Evolutionary conservation across 2,113 vertebrate species (phyloP).

Genomic region (Podarcis cretensis): DNA sequence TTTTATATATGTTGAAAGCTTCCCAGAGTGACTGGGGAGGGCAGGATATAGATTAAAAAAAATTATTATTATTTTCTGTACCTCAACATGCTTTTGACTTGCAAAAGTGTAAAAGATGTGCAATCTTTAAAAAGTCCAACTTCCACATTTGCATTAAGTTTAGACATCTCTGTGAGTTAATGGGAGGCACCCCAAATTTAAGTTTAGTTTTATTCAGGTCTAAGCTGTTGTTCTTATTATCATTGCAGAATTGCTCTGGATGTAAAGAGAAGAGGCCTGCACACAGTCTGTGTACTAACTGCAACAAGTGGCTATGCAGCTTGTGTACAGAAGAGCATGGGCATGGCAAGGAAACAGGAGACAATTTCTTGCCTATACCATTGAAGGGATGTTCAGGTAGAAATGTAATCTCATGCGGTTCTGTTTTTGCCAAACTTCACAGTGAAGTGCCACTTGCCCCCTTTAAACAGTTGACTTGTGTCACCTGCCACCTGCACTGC

Average conservation of each 20-base stretch:
- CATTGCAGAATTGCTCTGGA: constrained; percentile 74
- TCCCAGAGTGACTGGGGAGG: no score
- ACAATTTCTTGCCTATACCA: constrained; percentile 59
- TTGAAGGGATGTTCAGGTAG: constrained; percentile 78
- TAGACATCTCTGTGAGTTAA: neutral
- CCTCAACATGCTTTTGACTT: neutral
- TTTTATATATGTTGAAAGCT: no score
- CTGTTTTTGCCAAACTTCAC: no score
- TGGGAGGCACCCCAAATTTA: neutral
- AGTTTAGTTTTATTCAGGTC: neutral
- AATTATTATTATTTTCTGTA: no score
- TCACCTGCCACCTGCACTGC: no score
- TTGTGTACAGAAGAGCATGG: constrained; percentile 79
- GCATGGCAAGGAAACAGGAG: constrained; percentile 62
- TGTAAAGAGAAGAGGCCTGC: constrained; percentile 81
- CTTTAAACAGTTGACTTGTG: no score
- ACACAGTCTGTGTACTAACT: constrained; percentile 81
- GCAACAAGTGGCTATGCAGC: constrained; percentile 83
- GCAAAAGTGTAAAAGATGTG: neutral
- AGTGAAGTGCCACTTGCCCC: no score
- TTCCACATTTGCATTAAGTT: neutral
- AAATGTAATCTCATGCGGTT: rapidly evolving
- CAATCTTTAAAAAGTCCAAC: neutral
- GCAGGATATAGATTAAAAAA: no score
- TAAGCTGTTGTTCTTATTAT: constrained; percentile 34